Conservation (phyloP, 2,888 invertebrate genomes). For the Nomada hirtipes region DNA sequence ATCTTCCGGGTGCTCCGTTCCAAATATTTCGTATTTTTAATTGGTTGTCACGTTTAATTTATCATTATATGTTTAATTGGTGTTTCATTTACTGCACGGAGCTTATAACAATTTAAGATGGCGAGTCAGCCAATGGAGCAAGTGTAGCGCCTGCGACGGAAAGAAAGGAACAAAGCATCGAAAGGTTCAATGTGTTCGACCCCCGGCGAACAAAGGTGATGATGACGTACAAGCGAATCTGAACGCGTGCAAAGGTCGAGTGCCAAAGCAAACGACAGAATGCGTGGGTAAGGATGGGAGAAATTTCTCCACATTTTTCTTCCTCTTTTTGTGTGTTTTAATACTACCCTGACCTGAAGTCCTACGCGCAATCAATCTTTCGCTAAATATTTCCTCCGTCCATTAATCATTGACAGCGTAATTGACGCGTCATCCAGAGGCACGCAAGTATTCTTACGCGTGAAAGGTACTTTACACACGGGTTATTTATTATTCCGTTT, state of each 20-base stretch:
- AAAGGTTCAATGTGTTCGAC: conserved; percentile 85
- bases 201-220: conserved; percentile 83
- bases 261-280: conserved; percentile 72
- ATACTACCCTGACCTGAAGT: background rate
- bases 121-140: conserved; percentile 88
- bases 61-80: too few species aligned
- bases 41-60: too few species aligned
- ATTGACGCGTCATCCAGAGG: background rate
- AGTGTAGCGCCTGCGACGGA: conserved; percentile 86
- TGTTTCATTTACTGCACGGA: background rate
- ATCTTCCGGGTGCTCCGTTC: too few species aligned
- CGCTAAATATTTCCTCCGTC: conserved; percentile 10
- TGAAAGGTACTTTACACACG: background rate
- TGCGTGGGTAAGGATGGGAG: conserved; percentile 67
- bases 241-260: conserved; percentile 73
- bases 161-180: conserved; percentile 84
- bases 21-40: too few species aligned
- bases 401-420: conserved; percentile 15
- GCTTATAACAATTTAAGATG: conserved; percentile 84
- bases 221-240: conserved; percentile 83
- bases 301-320: background rate
- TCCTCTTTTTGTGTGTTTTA: background rate
- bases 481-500: conserved; percentile 3
- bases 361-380: conserved; percentile 5
- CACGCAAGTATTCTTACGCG: background rate